Percentiles rank a stretch among this genome's conserved stretches.
phyloP scores from a whole-genome alignment of 64 coral and sea anemone species.

The Porites australiensis region DNA sequence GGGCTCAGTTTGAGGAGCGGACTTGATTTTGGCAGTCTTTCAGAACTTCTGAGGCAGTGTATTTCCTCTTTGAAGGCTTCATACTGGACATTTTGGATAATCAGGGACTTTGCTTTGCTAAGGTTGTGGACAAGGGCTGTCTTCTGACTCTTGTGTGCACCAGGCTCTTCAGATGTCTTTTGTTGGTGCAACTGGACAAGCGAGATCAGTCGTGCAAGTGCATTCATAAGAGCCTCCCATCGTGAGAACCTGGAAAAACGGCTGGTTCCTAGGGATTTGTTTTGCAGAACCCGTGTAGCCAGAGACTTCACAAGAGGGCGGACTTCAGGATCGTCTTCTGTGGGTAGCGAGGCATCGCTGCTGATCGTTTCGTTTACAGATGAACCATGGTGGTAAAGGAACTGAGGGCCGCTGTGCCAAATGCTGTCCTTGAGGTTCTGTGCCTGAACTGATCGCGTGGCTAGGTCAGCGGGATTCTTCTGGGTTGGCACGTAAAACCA shows the following conservation, averaged over 20 bases:
- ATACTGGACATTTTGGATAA: neutral
- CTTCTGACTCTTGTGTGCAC: neutral
- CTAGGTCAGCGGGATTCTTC: constrained; percentile 45
- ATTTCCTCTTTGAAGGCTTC: neutral
- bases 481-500: constrained; percentile 49
- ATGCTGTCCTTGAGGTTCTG: neutral
- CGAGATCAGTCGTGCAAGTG: neutral
- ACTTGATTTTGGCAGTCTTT: neutral
- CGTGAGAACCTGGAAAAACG: constrained; percentile 9
- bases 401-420: constrained; percentile 37
- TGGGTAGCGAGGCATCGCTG: neutral
- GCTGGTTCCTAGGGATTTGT: neutral
- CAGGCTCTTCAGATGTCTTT: neutral
- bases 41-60: neutral
- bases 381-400: neutral
- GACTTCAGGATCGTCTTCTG: constrained; percentile 25
- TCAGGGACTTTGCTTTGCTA: neutral
- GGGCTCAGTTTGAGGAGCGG: neutral
- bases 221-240: neutral
- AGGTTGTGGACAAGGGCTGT: neutral
- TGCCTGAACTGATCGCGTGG: constrained; percentile 1
- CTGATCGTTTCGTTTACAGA: neutral
- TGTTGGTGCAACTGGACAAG: neutral
- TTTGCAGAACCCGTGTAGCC: neutral
- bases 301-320: neutral